Conservation (phyloP, 2,113 vertebrate genomes). For the Paraplagusia blochii region DNA sequence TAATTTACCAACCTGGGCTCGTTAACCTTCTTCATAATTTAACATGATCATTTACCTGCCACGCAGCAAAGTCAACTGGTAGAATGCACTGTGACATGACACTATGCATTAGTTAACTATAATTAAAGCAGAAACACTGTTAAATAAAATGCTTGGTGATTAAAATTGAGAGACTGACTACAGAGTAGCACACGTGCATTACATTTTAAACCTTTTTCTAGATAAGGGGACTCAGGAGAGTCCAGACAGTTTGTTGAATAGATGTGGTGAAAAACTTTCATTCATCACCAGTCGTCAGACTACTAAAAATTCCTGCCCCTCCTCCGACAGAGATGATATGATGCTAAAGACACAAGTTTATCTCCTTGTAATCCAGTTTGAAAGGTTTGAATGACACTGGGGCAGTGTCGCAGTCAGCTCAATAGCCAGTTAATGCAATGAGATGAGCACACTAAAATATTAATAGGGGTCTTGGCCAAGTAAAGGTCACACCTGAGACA, state of each 20-base stretch:
- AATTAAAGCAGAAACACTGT: slow-evolving; percentile 35
- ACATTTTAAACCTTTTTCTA: slow-evolving; percentile 2
- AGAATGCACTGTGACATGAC: slow-evolving; percentile 23
- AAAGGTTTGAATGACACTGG: slow-evolving; percentile 57
- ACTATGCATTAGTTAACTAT: slow-evolving; percentile 35
- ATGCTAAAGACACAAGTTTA: slow-evolving; percentile 47
- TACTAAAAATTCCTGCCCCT: slow-evolving; percentile 11
- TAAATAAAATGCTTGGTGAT: slow-evolving; percentile 38
- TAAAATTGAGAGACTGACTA: slow-evolving; percentile 30
- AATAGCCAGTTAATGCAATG: slow-evolving; percentile 58
- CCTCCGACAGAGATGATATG: slow-evolving; percentile 33
- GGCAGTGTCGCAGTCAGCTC: slow-evolving; percentile 42
- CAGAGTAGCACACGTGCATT: not conserved
- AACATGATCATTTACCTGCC: slow-evolving; percentile 4
- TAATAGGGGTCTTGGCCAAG: slow-evolving; percentile 57
- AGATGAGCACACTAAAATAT: slow-evolving; percentile 67
- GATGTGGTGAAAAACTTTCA: slow-evolving; percentile 14
- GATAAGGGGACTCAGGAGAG: not conserved
- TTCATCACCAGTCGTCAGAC: not conserved
- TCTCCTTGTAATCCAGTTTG: slow-evolving; percentile 54
- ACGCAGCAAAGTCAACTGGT: slow-evolving; percentile 5
- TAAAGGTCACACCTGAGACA: slow-evolving; percentile 62
- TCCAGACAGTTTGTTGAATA: slow-evolving; percentile 5
- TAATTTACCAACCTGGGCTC: too few relatives aligned
- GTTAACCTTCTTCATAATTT: not conserved